Evolutionary conservation across 2,797 vertebrate species (phyloP), one percentile per base, ranked within the genome.

Genomic region (Nannoperca obscura): DNA sequence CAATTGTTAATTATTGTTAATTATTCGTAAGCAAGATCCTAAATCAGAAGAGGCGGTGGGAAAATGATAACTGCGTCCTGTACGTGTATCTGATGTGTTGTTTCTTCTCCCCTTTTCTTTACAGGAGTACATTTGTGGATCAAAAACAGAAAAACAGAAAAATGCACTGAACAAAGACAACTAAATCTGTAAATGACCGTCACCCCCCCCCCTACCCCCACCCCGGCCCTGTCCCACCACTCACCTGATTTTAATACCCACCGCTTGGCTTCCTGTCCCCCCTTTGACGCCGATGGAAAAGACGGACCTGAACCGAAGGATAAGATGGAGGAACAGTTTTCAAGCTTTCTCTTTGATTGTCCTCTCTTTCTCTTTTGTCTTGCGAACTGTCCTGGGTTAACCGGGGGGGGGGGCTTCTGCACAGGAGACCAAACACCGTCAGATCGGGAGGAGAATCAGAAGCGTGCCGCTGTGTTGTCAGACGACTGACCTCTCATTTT

Each of bases 81-180:
- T 47, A 4, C 10, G 36, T 40, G 0, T 12, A 15, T 69, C 22
- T 79, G 17, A 76, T 68, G 7, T 57, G 4, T 62, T n/a, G 27
- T 3, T 22, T 19, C 34, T 40, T 46, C 30, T 11, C 1, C 15
- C 3, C 19, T 61, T 86, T 74, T 49, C 19, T 83, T 82, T 49
- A 30, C 81, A 94, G 89, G 82, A 53, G 44, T 59, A 71, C 42
- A 75, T 73, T 4, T 66, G 58, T 81, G 65, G 76, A 84, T 90
- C 62, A 68, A 75, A n/a, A n/a, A n/a, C n/a, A n/a, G n/a, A n/a
- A n/a, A n/a, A 81, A 50, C 80, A 66, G 80, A 83, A 77, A 52
- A 88, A 89, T 78, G 92, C 91, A 93, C 92, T 90, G 92, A 94
- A 84, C 70, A 79, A 86, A 86, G 72, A 85, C 57, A 65, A 79